Evolutionary conservation across 1,140 invertebrate genomes (phyloP).

Genomic region (Catajapyx aquilonaris): DNA sequence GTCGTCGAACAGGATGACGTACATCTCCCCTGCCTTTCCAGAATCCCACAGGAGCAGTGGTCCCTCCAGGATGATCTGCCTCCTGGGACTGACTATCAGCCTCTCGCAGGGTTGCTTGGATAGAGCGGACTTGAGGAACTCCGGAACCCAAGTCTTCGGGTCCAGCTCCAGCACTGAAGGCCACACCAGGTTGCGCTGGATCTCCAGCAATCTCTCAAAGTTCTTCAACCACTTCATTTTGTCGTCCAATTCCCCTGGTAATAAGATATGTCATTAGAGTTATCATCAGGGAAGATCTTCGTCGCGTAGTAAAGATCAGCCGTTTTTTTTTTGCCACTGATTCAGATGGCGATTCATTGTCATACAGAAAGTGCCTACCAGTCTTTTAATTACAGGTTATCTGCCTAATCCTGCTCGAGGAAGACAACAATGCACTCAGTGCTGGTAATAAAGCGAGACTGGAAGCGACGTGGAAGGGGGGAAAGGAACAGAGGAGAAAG

Average conservation of each 20-base stretch:
- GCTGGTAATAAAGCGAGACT: no score
- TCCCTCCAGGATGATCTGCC: slow-evolving; percentile 41
- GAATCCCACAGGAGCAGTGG: slow-evolving; percentile 31
- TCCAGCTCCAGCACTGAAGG: slow-evolving; percentile 41
- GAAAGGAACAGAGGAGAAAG: slow-evolving; percentile 1
- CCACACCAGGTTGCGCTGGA: slow-evolving; percentile 43
- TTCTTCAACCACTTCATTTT: slow-evolving; percentile 53
- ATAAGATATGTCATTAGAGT: no score
- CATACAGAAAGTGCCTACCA: no score
- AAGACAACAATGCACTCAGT: no score
- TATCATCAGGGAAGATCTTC: no score
- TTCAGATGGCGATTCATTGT: no score
- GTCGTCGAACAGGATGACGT: slow-evolving; percentile 45
- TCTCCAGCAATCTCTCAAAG: slow-evolving; percentile 44
- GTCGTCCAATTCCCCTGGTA: slow-evolving; percentile 40
- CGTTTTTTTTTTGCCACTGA: no score
- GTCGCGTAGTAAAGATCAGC: no score
- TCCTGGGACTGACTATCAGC: slow-evolving; percentile 35
- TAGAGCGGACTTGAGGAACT: slow-evolving; percentile 26
- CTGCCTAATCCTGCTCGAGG: no score
- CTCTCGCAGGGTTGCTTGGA: slow-evolving; percentile 43
- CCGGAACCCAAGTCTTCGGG: slow-evolving; percentile 38
- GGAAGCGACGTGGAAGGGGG: neutral
- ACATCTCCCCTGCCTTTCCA: slow-evolving; percentile 33
- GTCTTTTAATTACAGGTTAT: no score